Percentiles rank a stretch among this genome's conserved stretches.
phyloP scores from a whole-genome alignment of 37 sponge, comb jelly and placozoan species.

The Hexactinellida sp. region DNA sequence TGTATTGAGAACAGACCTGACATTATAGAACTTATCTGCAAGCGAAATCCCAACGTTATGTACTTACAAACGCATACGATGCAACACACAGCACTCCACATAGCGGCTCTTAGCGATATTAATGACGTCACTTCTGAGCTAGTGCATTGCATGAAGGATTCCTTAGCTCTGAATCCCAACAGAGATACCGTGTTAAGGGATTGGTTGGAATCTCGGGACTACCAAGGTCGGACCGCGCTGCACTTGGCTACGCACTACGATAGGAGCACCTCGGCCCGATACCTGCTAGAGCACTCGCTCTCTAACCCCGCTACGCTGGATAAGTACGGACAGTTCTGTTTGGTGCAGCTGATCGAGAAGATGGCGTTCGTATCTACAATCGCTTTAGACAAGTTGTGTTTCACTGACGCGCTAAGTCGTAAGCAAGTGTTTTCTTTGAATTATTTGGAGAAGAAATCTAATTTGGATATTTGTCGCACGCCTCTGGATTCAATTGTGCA shows the following conservation, averaged over 20 bases:
- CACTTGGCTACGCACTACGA: background rate
- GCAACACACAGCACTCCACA: background rate
- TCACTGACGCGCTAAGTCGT: background rate
- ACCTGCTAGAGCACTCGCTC: background rate
- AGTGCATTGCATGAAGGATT: slow-evolving; percentile 6
- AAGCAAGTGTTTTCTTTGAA: background rate
- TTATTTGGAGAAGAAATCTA: background rate
- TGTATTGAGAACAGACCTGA: background rate
- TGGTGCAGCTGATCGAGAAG: slow-evolving; percentile 1
- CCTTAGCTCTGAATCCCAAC: background rate
- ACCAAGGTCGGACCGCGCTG: background rate
- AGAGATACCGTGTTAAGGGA: background rate
- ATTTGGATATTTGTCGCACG: background rate
- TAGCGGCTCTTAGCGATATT: background rate
- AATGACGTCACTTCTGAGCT: background rate
- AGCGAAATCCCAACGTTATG: background rate
- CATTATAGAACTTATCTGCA: background rate
- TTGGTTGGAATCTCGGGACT: background rate
- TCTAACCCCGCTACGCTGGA: background rate
- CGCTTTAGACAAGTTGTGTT: background rate
- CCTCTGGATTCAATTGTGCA: background rate
- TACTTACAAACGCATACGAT: background rate
- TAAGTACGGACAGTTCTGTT: background rate
- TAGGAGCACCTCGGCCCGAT: background rate
- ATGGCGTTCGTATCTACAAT: background rate